Conservation (phyloP, 2,113 vertebrate species). For the Proteles cristata region DNA sequence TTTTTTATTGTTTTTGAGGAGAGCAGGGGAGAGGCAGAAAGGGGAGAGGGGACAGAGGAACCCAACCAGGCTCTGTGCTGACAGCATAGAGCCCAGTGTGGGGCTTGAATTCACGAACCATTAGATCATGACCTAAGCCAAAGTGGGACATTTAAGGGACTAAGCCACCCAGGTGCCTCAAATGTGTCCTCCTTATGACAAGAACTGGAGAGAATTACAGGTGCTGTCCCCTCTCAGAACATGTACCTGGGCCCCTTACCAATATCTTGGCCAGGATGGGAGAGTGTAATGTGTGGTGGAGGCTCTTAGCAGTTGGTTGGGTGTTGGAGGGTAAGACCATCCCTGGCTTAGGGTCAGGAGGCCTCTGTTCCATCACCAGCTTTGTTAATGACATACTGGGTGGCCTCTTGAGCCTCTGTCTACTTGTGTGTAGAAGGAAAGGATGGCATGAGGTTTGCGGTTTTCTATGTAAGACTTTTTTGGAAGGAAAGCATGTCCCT, state of each 20-base stretch:
- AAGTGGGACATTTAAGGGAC: too few relatives aligned
- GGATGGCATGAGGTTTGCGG: background rate
- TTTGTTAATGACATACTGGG: background rate
- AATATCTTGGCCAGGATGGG: accelerated
- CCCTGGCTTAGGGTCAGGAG: background rate
- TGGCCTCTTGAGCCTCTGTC: background rate
- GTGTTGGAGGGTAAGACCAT: background rate
- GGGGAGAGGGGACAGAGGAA: too few relatives aligned
- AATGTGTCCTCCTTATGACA: background rate
- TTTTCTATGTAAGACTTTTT: background rate
- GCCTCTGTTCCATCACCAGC: background rate
- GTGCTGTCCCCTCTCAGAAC: background rate
- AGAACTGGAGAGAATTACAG: background rate
- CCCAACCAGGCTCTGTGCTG: too few relatives aligned
- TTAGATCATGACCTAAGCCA: too few relatives aligned
- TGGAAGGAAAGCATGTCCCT: background rate
- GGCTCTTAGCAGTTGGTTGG: too few relatives aligned
- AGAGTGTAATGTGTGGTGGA: background rate
- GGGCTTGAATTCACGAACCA: too few relatives aligned
- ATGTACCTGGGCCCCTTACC: background rate
- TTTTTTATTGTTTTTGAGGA: too few relatives aligned
- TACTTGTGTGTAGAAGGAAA: background rate
- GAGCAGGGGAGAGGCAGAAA: too few relatives aligned
- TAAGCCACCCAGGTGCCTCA: too few relatives aligned
- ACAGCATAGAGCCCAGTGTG: too few relatives aligned